Evolutionary conservation across 1,140 invertebrate species (phyloP).

Genomic region (Nixonia krombeini): DNA sequence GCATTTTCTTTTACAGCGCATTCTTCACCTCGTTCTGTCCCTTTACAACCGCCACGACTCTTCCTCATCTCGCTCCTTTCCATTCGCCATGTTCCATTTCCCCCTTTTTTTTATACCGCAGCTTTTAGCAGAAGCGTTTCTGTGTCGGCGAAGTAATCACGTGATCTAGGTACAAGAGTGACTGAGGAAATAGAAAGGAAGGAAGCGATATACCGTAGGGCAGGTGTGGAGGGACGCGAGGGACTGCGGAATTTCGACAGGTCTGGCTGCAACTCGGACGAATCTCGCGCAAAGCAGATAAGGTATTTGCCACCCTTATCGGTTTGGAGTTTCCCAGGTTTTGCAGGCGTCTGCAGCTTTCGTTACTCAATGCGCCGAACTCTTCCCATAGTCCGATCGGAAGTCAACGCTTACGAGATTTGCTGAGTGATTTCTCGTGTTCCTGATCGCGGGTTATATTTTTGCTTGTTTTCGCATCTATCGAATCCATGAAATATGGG

Average conservation of each 20-base stretch:
- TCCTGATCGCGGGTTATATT: conserved; percentile 28
- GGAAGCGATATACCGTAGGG: background rate
- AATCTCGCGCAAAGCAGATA: conserved; percentile 24
- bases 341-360: conserved; percentile 20
- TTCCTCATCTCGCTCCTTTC: conserved; percentile 17
- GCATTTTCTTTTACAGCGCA: conserved; percentile 30
- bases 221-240: conserved; percentile 10
- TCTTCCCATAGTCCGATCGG: conserved; percentile 23
- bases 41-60: no score
- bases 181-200: conserved; percentile 29
- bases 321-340: conserved; percentile 5
- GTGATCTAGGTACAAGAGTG: conserved; percentile 56
- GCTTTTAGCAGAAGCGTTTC: conserved; percentile 64
- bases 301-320: conserved; percentile 26
- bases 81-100: conserved; percentile 24
- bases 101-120: conserved; percentile 33
- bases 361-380: conserved; percentile 17
- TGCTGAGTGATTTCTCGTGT: conserved; percentile 62
- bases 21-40: conserved; percentile 22
- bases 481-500: conserved; percentile 5
- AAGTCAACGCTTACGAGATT: conserved; percentile 49
- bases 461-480: conserved; percentile 11
- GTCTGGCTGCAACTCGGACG: conserved; percentile 15
- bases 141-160: conserved; percentile 62
- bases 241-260: conserved; percentile 23